phyloP scores from a whole-genome alignment of 2,888 invertebrate genomes.

The Drosophila antonietae region DNA sequence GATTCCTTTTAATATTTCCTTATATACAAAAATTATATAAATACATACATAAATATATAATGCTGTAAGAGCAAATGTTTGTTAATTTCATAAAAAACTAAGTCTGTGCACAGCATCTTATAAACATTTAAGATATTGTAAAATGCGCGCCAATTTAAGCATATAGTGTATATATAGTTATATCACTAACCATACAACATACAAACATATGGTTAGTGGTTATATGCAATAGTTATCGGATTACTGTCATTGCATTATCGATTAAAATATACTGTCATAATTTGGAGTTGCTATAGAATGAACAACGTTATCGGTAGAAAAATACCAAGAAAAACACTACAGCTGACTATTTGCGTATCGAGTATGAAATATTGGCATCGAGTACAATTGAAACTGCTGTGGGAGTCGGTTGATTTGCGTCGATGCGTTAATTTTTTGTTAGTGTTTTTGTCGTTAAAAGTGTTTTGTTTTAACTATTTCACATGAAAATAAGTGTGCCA shows the following conservation, averaged over 20 bases:
- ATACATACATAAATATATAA: too few species aligned
- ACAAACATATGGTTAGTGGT: too few species aligned
- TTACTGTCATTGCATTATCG: background rate
- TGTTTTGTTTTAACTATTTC: slow-evolving; percentile 63
- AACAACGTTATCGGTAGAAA: slow-evolving; percentile 8
- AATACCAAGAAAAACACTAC: slow-evolving; percentile 24
- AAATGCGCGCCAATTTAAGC: background rate
- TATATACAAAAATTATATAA: too few species aligned
- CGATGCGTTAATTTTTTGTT: slow-evolving; percentile 26
- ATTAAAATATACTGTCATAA: background rate
- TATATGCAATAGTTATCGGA: background rate
- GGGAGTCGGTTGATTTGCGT: slow-evolving; percentile 44
- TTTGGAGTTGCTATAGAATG: background rate
- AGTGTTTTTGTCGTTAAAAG: slow-evolving; percentile 50
- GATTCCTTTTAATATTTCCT: too few species aligned
- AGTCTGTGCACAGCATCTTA: too few species aligned
- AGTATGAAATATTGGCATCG: slow-evolving; percentile 35
- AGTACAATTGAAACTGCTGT: slow-evolving; percentile 57
- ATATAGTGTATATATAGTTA: too few species aligned
- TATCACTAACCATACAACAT: too few species aligned
- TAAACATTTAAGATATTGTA: background rate
- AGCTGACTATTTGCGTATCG: slow-evolving; percentile 46
- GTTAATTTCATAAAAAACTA: too few species aligned
- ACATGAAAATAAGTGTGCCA: slow-evolving; percentile 48
- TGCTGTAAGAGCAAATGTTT: too few species aligned